These are phyloP conservation scores for Ctenosaura bakeri DNA, from an alignment of 2,797 vertebrate species.

Conservation along the genomic window DNA sequence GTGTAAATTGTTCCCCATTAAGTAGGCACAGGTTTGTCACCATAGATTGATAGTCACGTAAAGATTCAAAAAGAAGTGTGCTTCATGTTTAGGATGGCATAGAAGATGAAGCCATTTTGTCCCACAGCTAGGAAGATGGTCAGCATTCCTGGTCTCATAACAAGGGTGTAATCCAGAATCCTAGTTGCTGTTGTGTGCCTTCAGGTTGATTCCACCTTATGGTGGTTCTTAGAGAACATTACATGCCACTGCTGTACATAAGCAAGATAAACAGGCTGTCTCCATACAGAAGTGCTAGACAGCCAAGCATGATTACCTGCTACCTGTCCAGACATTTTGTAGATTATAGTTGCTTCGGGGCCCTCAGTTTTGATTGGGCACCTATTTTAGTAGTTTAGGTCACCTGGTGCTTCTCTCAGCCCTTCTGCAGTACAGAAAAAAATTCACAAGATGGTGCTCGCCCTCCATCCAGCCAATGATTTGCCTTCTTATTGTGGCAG, in stretches of 20 bases:
- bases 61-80: background rate
- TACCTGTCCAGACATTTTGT: background rate
- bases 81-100: background rate
- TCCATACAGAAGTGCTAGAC: background rate
- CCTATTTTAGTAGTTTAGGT: background rate
- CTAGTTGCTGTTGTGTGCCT: background rate
- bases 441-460: constrained; percentile 22
- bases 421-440: background rate
- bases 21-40: background rate
- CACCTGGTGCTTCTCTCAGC: background rate
- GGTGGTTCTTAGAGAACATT: too few species aligned
- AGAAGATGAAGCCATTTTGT: background rate
- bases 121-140: background rate
- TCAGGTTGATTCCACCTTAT: too few species aligned
- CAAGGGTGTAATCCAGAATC: background rate
- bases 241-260: background rate
- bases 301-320: background rate
- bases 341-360: background rate
- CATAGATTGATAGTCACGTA: background rate
- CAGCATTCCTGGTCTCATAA: background rate
- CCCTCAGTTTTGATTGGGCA: background rate
- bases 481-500: background rate
- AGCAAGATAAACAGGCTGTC: background rate
- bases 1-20: background rate
- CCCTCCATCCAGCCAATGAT: background rate